Percentiles rank a stretch among this genome's conserved stretches.
These are phyloP conservation scores for Papilio helenus DNA, from an alignment of 1,140 invertebrate species.

Conservation along the genomic window DNA sequence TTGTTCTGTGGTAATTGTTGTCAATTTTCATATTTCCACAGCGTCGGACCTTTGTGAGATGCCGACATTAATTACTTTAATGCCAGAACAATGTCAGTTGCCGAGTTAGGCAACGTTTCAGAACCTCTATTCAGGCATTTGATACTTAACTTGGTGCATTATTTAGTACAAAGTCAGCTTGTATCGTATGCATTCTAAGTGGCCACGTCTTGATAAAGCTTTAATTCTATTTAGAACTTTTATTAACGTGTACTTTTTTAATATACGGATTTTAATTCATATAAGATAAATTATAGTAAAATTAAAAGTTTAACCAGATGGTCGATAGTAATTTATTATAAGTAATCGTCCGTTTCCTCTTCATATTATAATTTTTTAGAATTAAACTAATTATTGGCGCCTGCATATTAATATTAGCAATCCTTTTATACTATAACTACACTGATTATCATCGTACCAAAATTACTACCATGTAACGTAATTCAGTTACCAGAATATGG, in stretches of 20 bases:
- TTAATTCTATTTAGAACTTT: background rate
- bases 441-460: too few species aligned
- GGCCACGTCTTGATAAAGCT: background rate
- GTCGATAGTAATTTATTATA: too few species aligned
- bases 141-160: slow-evolving; percentile 3
- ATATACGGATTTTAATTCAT: too few species aligned
- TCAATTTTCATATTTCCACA: slow-evolving; percentile 12
- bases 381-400: background rate
- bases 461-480: too few species aligned
- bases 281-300: too few species aligned
- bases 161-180: background rate
- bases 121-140: background rate
- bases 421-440: background rate
- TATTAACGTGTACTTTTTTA: background rate
- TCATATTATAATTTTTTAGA: too few species aligned
- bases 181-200: background rate
- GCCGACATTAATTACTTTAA: slow-evolving; percentile 30
- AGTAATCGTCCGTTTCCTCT: too few species aligned
- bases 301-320: too few species aligned
- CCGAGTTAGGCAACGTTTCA: background rate
- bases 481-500: too few species aligned
- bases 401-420: background rate
- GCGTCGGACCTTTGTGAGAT: slow-evolving; percentile 13
- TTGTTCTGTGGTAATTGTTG: slow-evolving; percentile 12
- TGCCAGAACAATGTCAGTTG: slow-evolving; percentile 22